Base-by-base conservation (phyloP, 2,888 invertebrate species). In the Tholera decimalis region DNA sequence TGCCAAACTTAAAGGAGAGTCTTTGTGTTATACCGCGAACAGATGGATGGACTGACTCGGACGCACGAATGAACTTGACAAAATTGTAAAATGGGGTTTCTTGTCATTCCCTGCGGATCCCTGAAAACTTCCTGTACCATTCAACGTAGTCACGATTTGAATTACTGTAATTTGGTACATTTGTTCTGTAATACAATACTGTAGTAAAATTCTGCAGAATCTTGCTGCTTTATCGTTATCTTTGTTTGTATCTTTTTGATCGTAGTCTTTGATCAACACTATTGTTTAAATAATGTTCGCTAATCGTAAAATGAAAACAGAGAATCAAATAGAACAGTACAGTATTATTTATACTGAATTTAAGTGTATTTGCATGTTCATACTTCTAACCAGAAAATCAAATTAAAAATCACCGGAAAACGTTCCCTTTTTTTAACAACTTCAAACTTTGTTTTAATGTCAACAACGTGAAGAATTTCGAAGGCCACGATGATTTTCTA, bases 51-150 rank as follows among this genome's bases (percentile, higher is more conserved):
- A n/a, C n/a, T n/a, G n/a, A n/a, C n/a, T n/a, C n/a, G n/a, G n/a
- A n/a, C n/a, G n/a, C n/a, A n/a, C n/a, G n/a, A n/a, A n/a, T n/a
- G n/a, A n/a, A n/a, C n/a, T n/a, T n/a, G n/a, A n/a, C n/a, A n/a
- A n/a, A n/a, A n/a, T n/a, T n/a, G n/a, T n/a, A n/a, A n/a, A n/a
- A n/a, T n/a, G n/a, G n/a, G n/a, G n/a, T n/a, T n/a, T n/a, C n/a
- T n/a, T n/a, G n/a, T n/a, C n/a, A n/a, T n/a, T n/a, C n/a, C n/a
- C n/a, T n/a, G n/a, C n/a, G n/a, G n/a, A n/a, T n/a, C n/a, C n/a
- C n/a, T n/a, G n/a, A n/a, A 87, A 87, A 82, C 81, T 83, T 88
- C 87, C 88, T 88, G 85, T 85, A 74, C 56, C 67, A 70, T 71
- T 64, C 64, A 70, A 74, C 70, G 73, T 74, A 72, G 82, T 86